phyloP scores from a whole-genome alignment of 2,797 vertebrate genomes.

The Microcaecilia unicolor region DNA sequence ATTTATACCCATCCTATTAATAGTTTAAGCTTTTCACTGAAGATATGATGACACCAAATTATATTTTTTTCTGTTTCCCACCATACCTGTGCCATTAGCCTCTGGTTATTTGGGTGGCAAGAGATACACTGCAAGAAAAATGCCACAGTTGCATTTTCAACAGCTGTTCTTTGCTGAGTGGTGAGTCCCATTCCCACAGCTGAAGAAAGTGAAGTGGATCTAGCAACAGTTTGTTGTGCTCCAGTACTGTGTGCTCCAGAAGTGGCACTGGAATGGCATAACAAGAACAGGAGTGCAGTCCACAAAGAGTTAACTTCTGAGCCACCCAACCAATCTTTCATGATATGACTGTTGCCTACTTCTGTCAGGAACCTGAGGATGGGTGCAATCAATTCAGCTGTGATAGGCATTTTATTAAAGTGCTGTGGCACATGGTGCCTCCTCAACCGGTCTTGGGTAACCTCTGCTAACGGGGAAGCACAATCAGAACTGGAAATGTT shows the following conservation, averaged over 20 bases:
- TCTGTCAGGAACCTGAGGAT: slow-evolving; percentile 92
- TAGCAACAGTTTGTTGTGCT: slow-evolving; percentile 57
- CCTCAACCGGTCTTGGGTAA: slow-evolving; percentile 68
- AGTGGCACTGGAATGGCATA: slow-evolving; percentile 88
- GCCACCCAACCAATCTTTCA: slow-evolving; percentile 98
- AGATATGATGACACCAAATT: too few relatives aligned
- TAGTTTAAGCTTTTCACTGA: too few relatives aligned
- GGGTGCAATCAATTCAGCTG: slow-evolving; percentile 86
- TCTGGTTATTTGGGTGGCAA: slow-evolving; percentile 95
- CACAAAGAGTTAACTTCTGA: slow-evolving; percentile 92
- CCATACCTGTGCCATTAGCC: slow-evolving; percentile 91
- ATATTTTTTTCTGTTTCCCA: background rate
- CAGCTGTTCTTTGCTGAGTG: slow-evolving; percentile 89
- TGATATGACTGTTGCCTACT: slow-evolving; percentile 91
- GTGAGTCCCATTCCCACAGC: slow-evolving; percentile 69
- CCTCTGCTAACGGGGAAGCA: slow-evolving; percentile 56
- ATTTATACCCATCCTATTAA: too few relatives aligned
- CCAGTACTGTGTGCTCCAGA: slow-evolving; percentile 52
- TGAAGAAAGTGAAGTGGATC: slow-evolving; percentile 64
- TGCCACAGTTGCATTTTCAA: slow-evolving; percentile 93
- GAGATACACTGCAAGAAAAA: slow-evolving; percentile 97
- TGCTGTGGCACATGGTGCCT: slow-evolving; percentile 68
- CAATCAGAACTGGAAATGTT: slow-evolving; percentile 79
- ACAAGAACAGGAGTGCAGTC: slow-evolving; percentile 90
- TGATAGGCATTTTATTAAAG: slow-evolving; percentile 67